Evolutionary conservation across 2,888 invertebrate species (phyloP), one percentile per base, ranked within the genome.

Genomic region (Achlya flavicornis): DNA sequence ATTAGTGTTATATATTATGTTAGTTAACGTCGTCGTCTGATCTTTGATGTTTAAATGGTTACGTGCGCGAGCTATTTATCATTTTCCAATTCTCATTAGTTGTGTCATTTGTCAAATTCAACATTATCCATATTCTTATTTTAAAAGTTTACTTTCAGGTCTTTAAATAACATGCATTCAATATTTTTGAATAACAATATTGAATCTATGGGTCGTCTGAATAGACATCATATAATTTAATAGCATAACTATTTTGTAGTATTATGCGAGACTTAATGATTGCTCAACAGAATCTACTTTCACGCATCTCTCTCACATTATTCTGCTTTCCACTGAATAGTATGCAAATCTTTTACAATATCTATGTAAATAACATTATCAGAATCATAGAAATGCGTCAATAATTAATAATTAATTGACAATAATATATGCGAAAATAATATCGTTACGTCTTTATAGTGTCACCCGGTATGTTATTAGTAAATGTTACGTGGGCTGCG

Each of bases 401-500:
- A 74, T 72, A 72, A 74, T 74, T 74, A 68, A 74, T 72, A 72
- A 74, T 74, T 74, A 68, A 70, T 48, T 68, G 67, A 72, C 63
- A 72, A 74, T 75, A 70, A 72, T 73, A 72, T 66, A 79, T 79
- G 73, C 75, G 71, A 80, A 78, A 76, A 76, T 72, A 70, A 73
- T 81, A 80, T 76, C 70, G 72, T 79, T 73, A 75, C 71, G 71
- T 75, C 69, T 74, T 72, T 74, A 76, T 75, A 73, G 76, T 77
- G 70, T 74, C 73, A 73, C 74, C 73, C 72, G 67, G 70, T 66
- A 66, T 72, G 75, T 76, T 70, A 73, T 76, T 75, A 75, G 71
- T 75, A 78, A 81, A 80, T 78, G 72, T 78, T 74, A 76, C 70
- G 88, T 87, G 83, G 88, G 87, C 57, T 84, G 88, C 86, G 83